A percentile compares a stretch with the other conserved stretches of the same genome.
These are phyloP conservation scores for Drosophila persimilis DNA, from an alignment of 1,140 invertebrate genomes.

Conservation along the genomic window DNA sequence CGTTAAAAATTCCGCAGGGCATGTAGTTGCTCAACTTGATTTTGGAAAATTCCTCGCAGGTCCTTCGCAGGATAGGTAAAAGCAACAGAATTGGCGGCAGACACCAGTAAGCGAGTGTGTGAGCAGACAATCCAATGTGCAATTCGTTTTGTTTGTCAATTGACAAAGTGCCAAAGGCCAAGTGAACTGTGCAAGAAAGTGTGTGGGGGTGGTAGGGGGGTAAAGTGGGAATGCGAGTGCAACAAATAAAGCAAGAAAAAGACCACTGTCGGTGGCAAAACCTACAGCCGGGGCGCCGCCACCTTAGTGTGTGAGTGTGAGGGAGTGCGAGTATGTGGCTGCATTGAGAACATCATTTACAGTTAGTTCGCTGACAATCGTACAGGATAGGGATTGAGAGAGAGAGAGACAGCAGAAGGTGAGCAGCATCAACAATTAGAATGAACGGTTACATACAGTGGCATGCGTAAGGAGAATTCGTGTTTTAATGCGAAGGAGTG, in stretches of 20 bases:
- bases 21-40: too few relatives aligned
- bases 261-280: slow-evolving; percentile 55
- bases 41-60: too few relatives aligned
- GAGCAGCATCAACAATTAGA: slow-evolving; percentile 58
- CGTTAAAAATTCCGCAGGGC: too few relatives aligned
- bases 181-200: neutral
- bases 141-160: slow-evolving; percentile 71
- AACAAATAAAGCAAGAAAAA: slow-evolving; percentile 67
- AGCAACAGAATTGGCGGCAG: neutral
- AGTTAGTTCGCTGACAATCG: slow-evolving; percentile 64
- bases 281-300: slow-evolving; percentile 8
- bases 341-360: slow-evolving; percentile 65
- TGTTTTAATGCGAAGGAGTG: neutral
- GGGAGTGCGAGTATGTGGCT: slow-evolving; percentile 13
- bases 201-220: neutral
- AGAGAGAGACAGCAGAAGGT: neutral
- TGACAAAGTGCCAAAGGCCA: slow-evolving; percentile 75
- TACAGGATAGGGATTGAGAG: slow-evolving; percentile 17
- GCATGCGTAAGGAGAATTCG: too few relatives aligned
- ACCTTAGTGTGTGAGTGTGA: neutral
- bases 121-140: slow-evolving; percentile 44
- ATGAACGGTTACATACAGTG: slow-evolving; percentile 20
- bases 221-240: slow-evolving; percentile 12
- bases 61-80: neutral
- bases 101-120: slow-evolving; percentile 25